Evolutionary conservation across 2,888 invertebrate genomes (phyloP).

Genomic region (Eilema sororculum): DNA sequence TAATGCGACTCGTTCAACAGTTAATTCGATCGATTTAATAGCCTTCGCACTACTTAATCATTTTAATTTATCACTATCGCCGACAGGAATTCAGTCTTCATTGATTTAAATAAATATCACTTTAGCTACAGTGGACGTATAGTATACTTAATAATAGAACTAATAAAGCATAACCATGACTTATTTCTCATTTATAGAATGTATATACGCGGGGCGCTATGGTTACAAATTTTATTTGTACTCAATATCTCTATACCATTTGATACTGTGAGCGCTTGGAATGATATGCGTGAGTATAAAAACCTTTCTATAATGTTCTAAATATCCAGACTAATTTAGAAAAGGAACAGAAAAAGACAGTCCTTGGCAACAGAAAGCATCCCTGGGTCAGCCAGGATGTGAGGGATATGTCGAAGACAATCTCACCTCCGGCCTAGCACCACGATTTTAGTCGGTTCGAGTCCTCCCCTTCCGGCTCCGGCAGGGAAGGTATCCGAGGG

Average conservation of each 20-base stretch:
- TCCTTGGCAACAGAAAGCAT: neutral
- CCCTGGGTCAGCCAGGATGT: too few species aligned
- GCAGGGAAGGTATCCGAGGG: too few species aligned
- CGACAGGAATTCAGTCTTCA: slow-evolving; percentile 37
- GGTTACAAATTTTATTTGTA: slow-evolving; percentile 61
- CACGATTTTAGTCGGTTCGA: too few species aligned
- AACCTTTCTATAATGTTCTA: neutral
- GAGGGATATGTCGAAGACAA: too few species aligned
- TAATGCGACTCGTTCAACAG: neutral
- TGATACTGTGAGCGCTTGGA: slow-evolving; percentile 64
- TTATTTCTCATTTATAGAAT: slow-evolving; percentile 62
- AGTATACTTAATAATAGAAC: slow-evolving; percentile 13
- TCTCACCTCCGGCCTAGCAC: too few species aligned
- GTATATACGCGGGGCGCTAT: slow-evolving; percentile 54
- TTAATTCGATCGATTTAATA: slow-evolving; percentile 8
- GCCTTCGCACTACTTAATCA: neutral
- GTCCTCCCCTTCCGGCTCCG: too few species aligned
- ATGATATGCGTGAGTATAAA: slow-evolving; percentile 69
- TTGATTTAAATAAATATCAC: slow-evolving; percentile 33
- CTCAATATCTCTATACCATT: slow-evolving; percentile 58
- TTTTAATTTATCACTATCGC: slow-evolving; percentile 12
- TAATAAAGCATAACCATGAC: slow-evolving; percentile 28
- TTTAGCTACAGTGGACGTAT: slow-evolving; percentile 25
- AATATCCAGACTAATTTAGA: neutral
- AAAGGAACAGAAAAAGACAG: neutral